Percentiles rank a stretch among this genome's conserved stretches.
These are phyloP conservation scores for Meloe dianella DNA, from an alignment of 2,888 invertebrate species.

Conservation along the genomic window DNA sequence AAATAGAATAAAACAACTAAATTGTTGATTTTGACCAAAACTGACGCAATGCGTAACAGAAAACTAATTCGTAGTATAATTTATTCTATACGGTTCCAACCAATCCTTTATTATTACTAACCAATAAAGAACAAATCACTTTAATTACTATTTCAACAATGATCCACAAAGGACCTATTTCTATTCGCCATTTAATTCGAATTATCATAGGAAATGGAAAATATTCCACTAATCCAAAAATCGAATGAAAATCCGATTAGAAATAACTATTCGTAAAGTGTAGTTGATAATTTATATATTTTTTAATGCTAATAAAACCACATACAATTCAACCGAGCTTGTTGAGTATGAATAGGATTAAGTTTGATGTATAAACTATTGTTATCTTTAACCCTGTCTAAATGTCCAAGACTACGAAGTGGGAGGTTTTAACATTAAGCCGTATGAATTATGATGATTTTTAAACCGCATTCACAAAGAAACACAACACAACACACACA, in stretches of 20 bases:
- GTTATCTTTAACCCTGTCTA: neutral
- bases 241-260: neutral
- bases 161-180: neutral
- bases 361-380: neutral
- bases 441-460: conserved; percentile 10
- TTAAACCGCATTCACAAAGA: conserved; percentile 1
- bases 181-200: neutral
- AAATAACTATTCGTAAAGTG: neutral
- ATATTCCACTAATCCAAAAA: neutral
- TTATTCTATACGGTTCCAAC: conserved; percentile 20
- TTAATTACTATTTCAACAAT: conserved; percentile 18
- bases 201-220: neutral
- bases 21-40: conserved; percentile 9
- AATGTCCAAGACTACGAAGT: neutral
- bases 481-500: neutral
- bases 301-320: neutral
- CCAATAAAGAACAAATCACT: conserved; percentile 22
- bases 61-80: conserved; percentile 18
- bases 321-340: neutral
- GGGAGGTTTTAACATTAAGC: neutral
- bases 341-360: neutral
- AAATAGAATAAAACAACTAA: conserved; percentile 16
- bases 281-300: neutral
- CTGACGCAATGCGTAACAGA: conserved; percentile 20
- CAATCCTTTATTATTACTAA: conserved; percentile 18